Evolutionary conservation across 1,140 invertebrate species (phyloP).

Genomic region (Drosophila baimaii): DNA sequence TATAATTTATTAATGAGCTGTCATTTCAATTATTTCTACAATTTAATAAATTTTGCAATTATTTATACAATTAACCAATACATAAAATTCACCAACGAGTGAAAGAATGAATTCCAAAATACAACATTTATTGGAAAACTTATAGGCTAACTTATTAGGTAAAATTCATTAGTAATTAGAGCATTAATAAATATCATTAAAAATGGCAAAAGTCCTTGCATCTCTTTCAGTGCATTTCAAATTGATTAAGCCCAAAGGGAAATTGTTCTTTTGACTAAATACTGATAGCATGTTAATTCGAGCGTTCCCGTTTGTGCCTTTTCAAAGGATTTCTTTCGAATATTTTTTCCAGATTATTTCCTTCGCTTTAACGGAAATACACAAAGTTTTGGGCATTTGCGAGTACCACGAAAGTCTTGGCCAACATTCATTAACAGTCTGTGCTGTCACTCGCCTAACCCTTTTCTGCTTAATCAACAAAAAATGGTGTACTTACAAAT

Average conservation of each 20-base stretch:
- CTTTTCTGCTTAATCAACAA: slow-evolving; percentile 53
- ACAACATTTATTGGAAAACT: too few species aligned
- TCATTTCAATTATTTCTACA: too few species aligned
- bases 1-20: too few species aligned
- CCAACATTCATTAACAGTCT: slow-evolving; percentile 50
- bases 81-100: too few species aligned
- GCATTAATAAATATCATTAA: too few species aligned
- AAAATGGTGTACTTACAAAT: slow-evolving; percentile 40
- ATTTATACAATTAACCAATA: too few species aligned
- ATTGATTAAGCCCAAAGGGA: slow-evolving; percentile 45
- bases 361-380: slow-evolving; percentile 4
- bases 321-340: slow-evolving; percentile 32
- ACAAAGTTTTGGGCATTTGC: slow-evolving; percentile 33
- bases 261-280: slow-evolving; percentile 44
- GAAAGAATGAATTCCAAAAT: too few species aligned
- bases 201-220: not conserved
- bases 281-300: slow-evolving; percentile 41
- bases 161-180: too few species aligned
- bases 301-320: slow-evolving; percentile 20
- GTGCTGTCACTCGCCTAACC: slow-evolving; percentile 38
- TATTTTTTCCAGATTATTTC: slow-evolving; percentile 38
- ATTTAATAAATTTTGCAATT: too few species aligned
- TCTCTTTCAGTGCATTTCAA: not conserved
- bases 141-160: too few species aligned
- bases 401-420: slow-evolving; percentile 27